Base-by-base conservation (phyloP, 2,797 vertebrate genomes). In the Pangasius mekongensis region DNA sequence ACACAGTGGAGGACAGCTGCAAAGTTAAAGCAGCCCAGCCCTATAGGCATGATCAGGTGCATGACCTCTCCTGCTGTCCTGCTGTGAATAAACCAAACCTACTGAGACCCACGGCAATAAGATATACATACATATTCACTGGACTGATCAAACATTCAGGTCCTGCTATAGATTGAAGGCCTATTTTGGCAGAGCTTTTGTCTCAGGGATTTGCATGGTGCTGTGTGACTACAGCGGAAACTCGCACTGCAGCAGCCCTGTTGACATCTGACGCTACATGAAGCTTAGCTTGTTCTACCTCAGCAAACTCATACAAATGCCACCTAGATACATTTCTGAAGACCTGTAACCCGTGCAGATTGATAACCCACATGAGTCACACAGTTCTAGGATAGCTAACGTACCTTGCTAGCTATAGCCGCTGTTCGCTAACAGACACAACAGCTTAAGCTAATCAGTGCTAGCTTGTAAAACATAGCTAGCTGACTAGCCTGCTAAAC, bases 391-490 rank as follows among this genome's bases (percentile, higher is more conserved):
- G 14, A 11, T 8, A 30, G 56, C 18, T 76, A 52, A 14, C 39
- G 27, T 22, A 13, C 22, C 56, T 30, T 52, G 56, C 39, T 77
- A 67, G 43, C 27, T 83, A 66, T 30, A 33, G 24, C 27, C 13
- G 43, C 62, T 52, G 27, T 76, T 86, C 77, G 84, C 84, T 86
- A 86, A 86, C 18, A 86, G 1, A 54, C 83, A 69, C 64, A 33
- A 86, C 33, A 36, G 11, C 47, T 49, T 86, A 86, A 60, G 74
- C 39, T 24, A 86, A 86, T 66, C 58, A 33, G 74, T 86, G 85
- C 74, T 86, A 78, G 58, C 73, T 33, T 52, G 36, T 56, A 69
- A 36, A 84, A 24, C 82, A 67, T 11, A 33, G 69, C 74, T 86
- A 90, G 87, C 36, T 67, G 33, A 49, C n/a, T 80, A 66, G 85